Evolutionary conservation across 2,113 vertebrate genomes (phyloP).

Genomic region (Ginglymostoma cirratum): DNA sequence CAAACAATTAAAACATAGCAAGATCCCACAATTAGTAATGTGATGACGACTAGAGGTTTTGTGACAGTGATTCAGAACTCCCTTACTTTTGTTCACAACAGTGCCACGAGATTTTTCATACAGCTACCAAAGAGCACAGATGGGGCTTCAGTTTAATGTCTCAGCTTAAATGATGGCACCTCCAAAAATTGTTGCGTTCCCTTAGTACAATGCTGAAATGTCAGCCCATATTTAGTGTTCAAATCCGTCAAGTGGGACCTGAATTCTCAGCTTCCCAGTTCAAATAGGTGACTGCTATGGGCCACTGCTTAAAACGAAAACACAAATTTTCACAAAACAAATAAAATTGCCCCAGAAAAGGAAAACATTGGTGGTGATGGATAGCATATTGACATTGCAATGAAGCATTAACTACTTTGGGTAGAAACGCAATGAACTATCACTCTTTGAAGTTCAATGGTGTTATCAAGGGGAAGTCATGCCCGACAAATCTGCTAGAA

Average conservation of each 20-base stretch:
- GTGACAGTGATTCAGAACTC: background rate
- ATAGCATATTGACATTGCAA: background rate
- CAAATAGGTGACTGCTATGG: background rate
- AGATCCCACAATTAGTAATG: background rate
- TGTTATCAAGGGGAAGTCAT: too few relatives aligned
- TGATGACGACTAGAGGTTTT: background rate
- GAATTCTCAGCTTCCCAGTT: background rate
- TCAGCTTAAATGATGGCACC: background rate
- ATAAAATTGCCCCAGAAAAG: background rate
- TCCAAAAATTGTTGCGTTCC: background rate
- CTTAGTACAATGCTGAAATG: background rate
- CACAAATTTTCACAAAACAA: background rate
- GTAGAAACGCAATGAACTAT: background rate
- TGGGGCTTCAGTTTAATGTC: background rate
- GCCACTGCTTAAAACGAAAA: background rate
- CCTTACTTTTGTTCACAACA: background rate
- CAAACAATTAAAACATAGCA: background rate
- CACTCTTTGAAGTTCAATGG: too few relatives aligned
- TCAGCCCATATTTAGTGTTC: background rate
- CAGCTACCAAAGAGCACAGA: background rate
- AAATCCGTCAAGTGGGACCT: background rate
- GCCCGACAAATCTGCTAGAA: too few relatives aligned
- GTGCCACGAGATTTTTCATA: background rate
- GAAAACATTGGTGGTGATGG: background rate
- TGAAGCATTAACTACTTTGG: background rate